Percentiles rank a stretch among this genome's conserved stretches.
Conservation (phyloP, 2,113 vertebrate species). For the Upupa epops region DNA sequence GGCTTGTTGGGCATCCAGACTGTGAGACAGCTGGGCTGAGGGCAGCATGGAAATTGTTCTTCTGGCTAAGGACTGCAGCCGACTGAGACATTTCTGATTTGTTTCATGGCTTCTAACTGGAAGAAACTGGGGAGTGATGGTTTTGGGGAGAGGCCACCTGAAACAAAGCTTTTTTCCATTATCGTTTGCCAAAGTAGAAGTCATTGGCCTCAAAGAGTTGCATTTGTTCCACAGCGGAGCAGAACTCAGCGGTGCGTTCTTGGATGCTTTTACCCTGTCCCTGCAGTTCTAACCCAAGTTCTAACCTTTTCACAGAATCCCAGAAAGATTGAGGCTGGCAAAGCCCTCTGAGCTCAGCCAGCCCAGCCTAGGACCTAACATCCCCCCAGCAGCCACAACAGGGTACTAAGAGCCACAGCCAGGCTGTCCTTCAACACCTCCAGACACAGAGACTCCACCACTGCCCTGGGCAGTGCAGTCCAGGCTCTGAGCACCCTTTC, state of each 20-base stretch:
- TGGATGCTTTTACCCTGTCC: not conserved
- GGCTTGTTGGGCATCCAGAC: constrained; percentile 38
- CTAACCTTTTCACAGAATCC: not conserved
- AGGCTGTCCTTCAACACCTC: too few relatives aligned
- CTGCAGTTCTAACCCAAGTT: not conserved
- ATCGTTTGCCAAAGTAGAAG: not conserved
- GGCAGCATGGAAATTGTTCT: constrained; percentile 36
- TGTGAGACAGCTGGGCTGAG: constrained; percentile 57
- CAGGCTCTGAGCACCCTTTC: too few relatives aligned
- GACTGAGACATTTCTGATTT: not conserved
- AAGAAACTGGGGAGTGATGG: not conserved
- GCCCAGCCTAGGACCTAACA: too few relatives aligned
- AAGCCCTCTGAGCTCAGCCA: too few relatives aligned
- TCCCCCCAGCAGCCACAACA: too few relatives aligned
- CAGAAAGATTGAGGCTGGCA: too few relatives aligned
- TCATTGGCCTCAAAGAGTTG: not conserved
- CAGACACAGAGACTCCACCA: too few relatives aligned
- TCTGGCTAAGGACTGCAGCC: constrained; percentile 12
- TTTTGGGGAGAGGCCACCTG: not conserved
- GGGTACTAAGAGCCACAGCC: too few relatives aligned
- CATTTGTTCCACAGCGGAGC: not conserved
- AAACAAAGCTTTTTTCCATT: not conserved
- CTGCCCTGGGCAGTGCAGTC: too few relatives aligned
- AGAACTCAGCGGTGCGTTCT: not conserved
- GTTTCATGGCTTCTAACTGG: not conserved